Evolutionary conservation across 92 coral and sea anemone species (phyloP).

Genomic region (Chrysogorgia sp.): DNA sequence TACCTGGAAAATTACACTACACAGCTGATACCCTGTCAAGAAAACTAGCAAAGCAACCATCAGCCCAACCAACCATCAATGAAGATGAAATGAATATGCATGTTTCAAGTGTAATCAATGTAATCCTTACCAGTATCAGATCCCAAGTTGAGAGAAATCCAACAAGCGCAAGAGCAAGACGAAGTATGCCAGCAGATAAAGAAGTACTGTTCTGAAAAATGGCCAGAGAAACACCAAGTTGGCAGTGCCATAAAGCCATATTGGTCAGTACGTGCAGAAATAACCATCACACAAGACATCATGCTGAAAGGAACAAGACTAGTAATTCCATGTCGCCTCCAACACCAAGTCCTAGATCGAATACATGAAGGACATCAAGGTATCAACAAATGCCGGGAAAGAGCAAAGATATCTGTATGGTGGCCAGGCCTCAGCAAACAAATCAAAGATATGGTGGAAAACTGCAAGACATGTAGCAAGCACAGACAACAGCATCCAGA

Average conservation of each 20-base stretch:
- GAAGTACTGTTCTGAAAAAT: constrained; percentile 39
- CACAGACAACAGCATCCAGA: constrained; percentile 18
- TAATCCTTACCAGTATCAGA: constrained; percentile 50
- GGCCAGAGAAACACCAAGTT: constrained; percentile 41
- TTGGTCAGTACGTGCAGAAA: constrained; percentile 35
- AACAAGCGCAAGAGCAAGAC: constrained; percentile 56
- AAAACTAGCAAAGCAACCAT: constrained; percentile 5
- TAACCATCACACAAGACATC: constrained; percentile 41
- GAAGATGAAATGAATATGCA: constrained; percentile 46
- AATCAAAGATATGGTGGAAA: constrained; percentile 28
- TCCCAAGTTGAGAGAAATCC: constrained; percentile 46
- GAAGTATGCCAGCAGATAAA: constrained; percentile 37
- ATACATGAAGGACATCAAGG: constrained; percentile 59
- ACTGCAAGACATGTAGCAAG: constrained; percentile 38
- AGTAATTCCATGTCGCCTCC: constrained; percentile 49
- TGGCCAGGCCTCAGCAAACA: constrained; percentile 36
- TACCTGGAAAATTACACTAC: constrained; percentile 43
- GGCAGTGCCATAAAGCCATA: constrained; percentile 23
- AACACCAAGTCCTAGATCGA: constrained; percentile 29
- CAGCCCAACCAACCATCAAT: constrained; percentile 1
- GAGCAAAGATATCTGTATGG: constrained; percentile 47
- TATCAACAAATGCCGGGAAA: constrained; percentile 38
- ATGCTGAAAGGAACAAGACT: constrained; percentile 62
- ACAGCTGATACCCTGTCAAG: constrained; percentile 55
- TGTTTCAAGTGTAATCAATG: constrained; percentile 33